phyloP scores from a whole-genome alignment of 2,888 invertebrate genomes.

The Falcaria lacertinaria region DNA sequence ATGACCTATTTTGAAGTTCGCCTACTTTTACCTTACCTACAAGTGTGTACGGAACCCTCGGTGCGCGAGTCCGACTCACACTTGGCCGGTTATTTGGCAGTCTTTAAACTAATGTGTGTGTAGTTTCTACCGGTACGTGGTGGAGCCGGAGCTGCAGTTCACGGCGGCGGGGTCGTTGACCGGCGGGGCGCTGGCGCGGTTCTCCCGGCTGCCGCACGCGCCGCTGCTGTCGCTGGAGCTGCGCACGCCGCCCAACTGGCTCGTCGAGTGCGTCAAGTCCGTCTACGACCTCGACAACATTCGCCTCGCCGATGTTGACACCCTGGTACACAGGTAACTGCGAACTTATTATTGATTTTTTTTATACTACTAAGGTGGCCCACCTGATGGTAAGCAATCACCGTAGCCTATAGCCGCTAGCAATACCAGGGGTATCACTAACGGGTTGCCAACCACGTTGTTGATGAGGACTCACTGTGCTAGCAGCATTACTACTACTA shows the following conservation, averaged over 20 bases:
- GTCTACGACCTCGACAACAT: slow-evolving; percentile 99
- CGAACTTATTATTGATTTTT: slow-evolving; percentile 14
- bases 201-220: slow-evolving; percentile 93
- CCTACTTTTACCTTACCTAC: no score
- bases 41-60: no score
- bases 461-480: no score
- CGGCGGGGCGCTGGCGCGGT: slow-evolving; percentile 90
- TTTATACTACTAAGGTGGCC: no score
- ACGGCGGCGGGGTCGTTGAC: slow-evolving; percentile 82
- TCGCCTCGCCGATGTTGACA: slow-evolving; percentile 93
- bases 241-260: slow-evolving; percentile 96
- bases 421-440: no score
- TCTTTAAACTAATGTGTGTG: neutral
- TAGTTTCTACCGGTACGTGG: slow-evolving; percentile 96
- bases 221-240: slow-evolving; percentile 90
- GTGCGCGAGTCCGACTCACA: no score
- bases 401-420: no score
- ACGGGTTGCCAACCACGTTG: no score
- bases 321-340: slow-evolving; percentile 88
- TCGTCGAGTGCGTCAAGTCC: slow-evolving; percentile 94
- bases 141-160: slow-evolving; percentile 94
- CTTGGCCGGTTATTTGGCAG: neutral
- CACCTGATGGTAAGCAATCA: no score
- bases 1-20: no score
- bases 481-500: no score